Evolutionary conservation across 2,797 vertebrate species (phyloP).

Genomic region (Argya squamiceps): DNA sequence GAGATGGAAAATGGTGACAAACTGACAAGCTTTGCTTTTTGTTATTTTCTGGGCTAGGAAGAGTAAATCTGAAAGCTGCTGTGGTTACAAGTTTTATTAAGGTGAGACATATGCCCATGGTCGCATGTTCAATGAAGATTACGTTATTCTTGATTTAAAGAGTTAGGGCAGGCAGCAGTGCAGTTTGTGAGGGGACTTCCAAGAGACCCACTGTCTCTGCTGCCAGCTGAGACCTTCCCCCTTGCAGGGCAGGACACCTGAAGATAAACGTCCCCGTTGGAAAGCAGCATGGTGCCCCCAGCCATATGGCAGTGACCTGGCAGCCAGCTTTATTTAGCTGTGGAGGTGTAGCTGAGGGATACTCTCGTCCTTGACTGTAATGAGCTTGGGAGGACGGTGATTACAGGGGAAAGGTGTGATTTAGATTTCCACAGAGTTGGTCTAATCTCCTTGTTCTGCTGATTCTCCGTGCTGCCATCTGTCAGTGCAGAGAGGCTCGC

Average conservation of each 20-base stretch:
- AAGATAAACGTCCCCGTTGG: background rate
- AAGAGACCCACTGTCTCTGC: background rate
- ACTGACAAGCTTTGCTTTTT: constrained; percentile 46
- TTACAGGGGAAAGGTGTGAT: background rate
- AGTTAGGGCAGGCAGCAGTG: background rate
- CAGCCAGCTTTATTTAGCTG: background rate
- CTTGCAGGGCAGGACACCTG: background rate
- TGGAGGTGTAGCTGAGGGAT: background rate
- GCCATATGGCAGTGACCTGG: background rate
- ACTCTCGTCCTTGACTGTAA: background rate
- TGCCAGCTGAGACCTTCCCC: background rate
- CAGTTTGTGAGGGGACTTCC: background rate
- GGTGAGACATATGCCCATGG: background rate
- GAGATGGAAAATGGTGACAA: constrained; percentile 60
- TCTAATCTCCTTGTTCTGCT: background rate
- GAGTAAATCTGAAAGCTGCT: background rate
- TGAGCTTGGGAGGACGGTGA: background rate
- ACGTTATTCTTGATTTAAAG: background rate
- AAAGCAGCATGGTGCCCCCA: background rate
- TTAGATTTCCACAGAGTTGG: background rate
- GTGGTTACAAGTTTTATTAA: background rate
- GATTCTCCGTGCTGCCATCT: fast-evolving
- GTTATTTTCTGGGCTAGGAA: constrained; percentile 21
- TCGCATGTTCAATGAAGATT: background rate
- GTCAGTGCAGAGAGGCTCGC: fast-evolving